A percentile compares a stretch with the other conserved stretches of the same genome.
phyloP scores from a whole-genome alignment of 2,113 vertebrate genomes.

The Henicopernis longicauda region DNA sequence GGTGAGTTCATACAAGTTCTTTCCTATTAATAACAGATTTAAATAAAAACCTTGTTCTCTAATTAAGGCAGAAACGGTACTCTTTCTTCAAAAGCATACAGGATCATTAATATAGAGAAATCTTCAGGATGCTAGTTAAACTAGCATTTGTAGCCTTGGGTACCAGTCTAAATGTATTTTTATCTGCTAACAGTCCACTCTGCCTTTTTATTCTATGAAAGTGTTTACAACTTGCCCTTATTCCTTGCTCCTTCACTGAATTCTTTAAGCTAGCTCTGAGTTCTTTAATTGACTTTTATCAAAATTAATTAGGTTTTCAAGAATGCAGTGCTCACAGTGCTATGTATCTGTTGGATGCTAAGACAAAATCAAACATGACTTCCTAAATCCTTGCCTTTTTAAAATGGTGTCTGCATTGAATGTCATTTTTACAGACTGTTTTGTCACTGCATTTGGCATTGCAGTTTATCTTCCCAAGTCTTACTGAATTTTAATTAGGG shows the following conservation, averaged over 20 bases:
- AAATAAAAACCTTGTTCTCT: neutral
- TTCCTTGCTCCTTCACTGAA: neutral
- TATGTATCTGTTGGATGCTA: neutral
- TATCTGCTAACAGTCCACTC: neutral
- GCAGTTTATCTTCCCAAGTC: neutral
- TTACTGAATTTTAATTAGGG: constrained; percentile 1
- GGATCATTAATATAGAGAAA: neutral
- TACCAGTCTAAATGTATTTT: neutral
- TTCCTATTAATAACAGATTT: neutral
- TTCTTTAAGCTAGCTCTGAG: neutral
- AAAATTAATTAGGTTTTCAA: neutral
- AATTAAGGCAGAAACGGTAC: neutral
- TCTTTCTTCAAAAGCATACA: neutral
- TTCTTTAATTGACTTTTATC: neutral
- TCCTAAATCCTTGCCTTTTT: neutral
- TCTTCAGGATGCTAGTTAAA: neutral
- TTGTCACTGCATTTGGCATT: neutral
- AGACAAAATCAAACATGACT: neutral
- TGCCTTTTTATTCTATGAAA: neutral
- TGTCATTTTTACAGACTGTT: neutral
- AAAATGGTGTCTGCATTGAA: neutral
- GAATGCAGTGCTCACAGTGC: neutral
- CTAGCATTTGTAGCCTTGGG: neutral
- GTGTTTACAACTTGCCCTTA: neutral
- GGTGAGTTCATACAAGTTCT: neutral